phyloP scores from a whole-genome alignment of 2,113 vertebrate species.

The Anguilla japonica region DNA sequence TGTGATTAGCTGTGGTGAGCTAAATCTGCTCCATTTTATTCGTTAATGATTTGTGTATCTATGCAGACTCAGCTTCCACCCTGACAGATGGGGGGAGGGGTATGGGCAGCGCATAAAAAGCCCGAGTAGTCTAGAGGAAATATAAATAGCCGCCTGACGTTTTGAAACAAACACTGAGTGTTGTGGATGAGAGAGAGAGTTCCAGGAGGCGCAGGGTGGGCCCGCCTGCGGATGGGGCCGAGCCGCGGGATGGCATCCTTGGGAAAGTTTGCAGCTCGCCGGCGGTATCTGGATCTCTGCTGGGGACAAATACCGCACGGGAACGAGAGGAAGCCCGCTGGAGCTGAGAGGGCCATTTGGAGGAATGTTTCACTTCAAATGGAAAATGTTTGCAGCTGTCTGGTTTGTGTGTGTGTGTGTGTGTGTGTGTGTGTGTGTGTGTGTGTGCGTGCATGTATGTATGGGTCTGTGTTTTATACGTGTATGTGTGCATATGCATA shows the following conservation, averaged over 20 bases:
- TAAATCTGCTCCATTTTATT: background rate
- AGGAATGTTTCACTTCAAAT: slow-evolving; percentile 75
- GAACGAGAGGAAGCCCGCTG: slow-evolving; percentile 70
- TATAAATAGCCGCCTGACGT: slow-evolving; percentile 41
- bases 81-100: background rate
- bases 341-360: slow-evolving; percentile 59
- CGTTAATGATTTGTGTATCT: background rate
- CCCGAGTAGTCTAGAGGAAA: slow-evolving; percentile 21
- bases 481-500: background rate
- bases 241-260: slow-evolving; percentile 73
- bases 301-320: slow-evolving; percentile 78
- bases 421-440: slow-evolving; percentile 29
- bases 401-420: slow-evolving; percentile 25
- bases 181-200: slow-evolving; percentile 27
- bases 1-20: background rate
- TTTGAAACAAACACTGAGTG: slow-evolving; percentile 44
- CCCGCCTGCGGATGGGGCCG: slow-evolving; percentile 30
- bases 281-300: slow-evolving; percentile 69
- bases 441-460: slow-evolving; percentile 7
- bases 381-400: slow-evolving; percentile 71
- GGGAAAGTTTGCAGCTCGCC: slow-evolving; percentile 77
- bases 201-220: slow-evolving; percentile 25
- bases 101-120: background rate
- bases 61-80: slow-evolving; percentile 11
- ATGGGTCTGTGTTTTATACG: slow-evolving; percentile 9